Evolutionary conservation across 2,797 vertebrate genomes (phyloP), one percentile per base, ranked within the genome.

Genomic region (Ctenopoma multispine): DNA sequence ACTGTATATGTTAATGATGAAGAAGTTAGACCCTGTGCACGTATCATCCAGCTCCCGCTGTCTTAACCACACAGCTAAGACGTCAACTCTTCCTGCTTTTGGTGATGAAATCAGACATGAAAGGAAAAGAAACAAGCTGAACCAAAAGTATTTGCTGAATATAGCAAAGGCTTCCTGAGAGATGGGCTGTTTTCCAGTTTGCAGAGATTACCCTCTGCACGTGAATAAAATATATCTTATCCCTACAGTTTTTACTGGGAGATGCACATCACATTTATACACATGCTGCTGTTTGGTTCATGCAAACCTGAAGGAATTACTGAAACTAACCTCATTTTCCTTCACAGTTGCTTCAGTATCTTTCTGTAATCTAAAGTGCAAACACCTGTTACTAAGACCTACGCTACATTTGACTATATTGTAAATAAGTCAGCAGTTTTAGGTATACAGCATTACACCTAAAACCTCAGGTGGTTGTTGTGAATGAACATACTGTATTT

Each of bases 401-500:
- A 34, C 3, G 34, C 27, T 57, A 18, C 24, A 56, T 36, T 53
- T 11, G 31, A 24, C 54, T 29, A 21, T 63, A 15, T 9, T 34
- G 3, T 34, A 3, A 41, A 69, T 54, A 51, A 43, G 17, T 27
- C 10, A 11, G 24, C n/a, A n/a, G n/a, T n/a, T n/a, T n/a, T n/a
- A n/a, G n/a, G 11, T 38, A 1, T 4, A 13, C 36, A 38, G 15
- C 40, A n/a, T 13, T 47, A 23, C 11, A 24, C 10, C 40, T 44
- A 13, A 21, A n/a, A 63, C 44, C 60, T 65, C 24, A 49, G 5
- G 51, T n/a, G 29, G 5, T 47, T n/a, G 4, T 43, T 43, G 29
- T 63, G 67, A 79, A 78, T 50, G 23, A 68, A 13, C 55, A 64
- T 18, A n/a, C n/a, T n/a, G n/a, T n/a, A 56, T 69, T 76, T 75